phyloP scores from a whole-genome alignment of 2,888 invertebrate species.

The Molorchus minor region DNA sequence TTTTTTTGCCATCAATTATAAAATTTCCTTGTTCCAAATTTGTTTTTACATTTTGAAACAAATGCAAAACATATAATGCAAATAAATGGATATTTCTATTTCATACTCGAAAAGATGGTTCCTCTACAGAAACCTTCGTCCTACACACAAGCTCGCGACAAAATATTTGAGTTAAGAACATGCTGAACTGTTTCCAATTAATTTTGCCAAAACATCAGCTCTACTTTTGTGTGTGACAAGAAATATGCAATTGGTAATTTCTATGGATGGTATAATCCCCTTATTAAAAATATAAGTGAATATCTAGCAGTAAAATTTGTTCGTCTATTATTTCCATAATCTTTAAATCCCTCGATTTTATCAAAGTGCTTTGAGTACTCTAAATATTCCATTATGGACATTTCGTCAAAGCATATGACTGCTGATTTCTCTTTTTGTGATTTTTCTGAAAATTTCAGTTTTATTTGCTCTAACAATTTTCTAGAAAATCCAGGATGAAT shows the following conservation, averaged over 20 bases:
- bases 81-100: not conserved
- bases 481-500: too few relatives aligned
- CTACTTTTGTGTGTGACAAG: not conserved
- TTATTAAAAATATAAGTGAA: too few relatives aligned
- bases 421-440: not conserved
- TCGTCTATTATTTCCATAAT: not conserved
- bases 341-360: not conserved
- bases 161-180: not conserved
- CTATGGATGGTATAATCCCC: too few relatives aligned
- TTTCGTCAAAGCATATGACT: not conserved
- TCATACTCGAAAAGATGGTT: not conserved
- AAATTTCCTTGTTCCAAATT: not conserved
- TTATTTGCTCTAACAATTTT: not conserved
- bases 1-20: not conserved
- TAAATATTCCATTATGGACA: not conserved
- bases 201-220: not conserved
- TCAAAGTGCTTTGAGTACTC: not conserved
- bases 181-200: not conserved
- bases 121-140: not conserved
- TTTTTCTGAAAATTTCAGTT: not conserved
- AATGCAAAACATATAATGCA: not conserved
- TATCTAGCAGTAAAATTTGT: not conserved
- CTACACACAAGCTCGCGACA: not conserved
- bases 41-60: not conserved
- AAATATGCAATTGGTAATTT: too few relatives aligned